Evolutionary conservation across 2,113 vertebrate species (phyloP), one percentile per base, ranked within the genome.

Genomic region (Ploceus nigricollis): DNA sequence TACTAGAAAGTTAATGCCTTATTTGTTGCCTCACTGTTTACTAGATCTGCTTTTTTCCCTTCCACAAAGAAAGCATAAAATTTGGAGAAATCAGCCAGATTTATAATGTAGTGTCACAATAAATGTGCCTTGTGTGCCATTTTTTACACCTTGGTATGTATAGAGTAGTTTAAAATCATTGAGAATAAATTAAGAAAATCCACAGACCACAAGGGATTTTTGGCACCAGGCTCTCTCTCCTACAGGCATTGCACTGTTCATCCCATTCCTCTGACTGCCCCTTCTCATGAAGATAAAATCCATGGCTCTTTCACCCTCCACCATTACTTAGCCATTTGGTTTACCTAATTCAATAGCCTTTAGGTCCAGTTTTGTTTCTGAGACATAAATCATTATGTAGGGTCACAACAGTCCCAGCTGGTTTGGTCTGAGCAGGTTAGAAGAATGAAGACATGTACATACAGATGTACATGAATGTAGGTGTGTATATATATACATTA

Each of bases 301-400:
- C 13, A 28, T 8, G 30, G 5, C 30, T 68, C 44, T 72, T 58
- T 50, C 13, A 47, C 22, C 13, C 12, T 57, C 66, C 13, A 30
- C 9, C 6, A 23, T 66, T 25, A 48, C 16, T 57, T 17, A n/a
- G 6, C 5, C 7, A 4, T 61, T 87, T 33, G 27, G 27, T 28
- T 53, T 82, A 40, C 24, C 14, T 11, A 54, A 64, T 23, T 24
- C 20, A 45, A 47, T 2, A 23, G 7, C 4, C 3, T 42, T 65
- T 20, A 42, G 6, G 7, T 13, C 17, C 15, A 54, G 8, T 9
- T 76, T 68, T 63, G 39, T 50, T 45, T 5, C 10, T 58, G 40
- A 35, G 33, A 44, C 8, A 5, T 0, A 2, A 13, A 21, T 37
- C 28, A 9, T 35, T 45, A 7, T 6, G 3, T 28, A 7, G 2